Evolutionary conservation across 1,140 invertebrate species (phyloP), one percentile per base, ranked within the genome.

Genomic region (Drosophila santomea): DNA sequence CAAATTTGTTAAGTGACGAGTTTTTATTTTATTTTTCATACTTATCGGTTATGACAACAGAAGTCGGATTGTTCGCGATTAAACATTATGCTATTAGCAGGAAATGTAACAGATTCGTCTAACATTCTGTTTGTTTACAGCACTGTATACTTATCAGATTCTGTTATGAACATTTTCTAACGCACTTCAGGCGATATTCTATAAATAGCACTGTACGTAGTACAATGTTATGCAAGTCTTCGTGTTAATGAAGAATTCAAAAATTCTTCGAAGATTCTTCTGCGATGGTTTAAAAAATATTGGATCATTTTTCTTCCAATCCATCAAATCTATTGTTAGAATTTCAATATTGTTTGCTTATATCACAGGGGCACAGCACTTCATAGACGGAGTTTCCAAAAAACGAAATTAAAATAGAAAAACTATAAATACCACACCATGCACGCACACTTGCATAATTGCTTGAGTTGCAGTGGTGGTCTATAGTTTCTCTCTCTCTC

Each of bases 341-440:
- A 89, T 89, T 80, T 74, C 63, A 89, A 89, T 89, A 89, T 84
- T 88, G 84, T 76, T 89, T 74, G 80, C 23, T 64, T 55, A 25
- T 15, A 2, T 48, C 47, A 67, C 63, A 90, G 84, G 84, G 73
- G 80, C 74, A 4, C 84, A 89, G 84, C 67, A n/a, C 28, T 28
- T 10, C 8, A 7, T 20, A 78, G 63, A 14, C 14, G 55, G 58
- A 48, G 63, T 63, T 78, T 47, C 47, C 14, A 35, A 64, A 79
- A 63, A 41, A 32, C 1, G 36, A 48, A 14, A 38, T 32, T 25
- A 43, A 45, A 55, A 47, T 44, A 58, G 17, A 11, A 56, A 71
- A 47, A 59, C 44, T 60, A 63, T 44, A 35, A 39, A 39, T 14
- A 66, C 32, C 2, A 62, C 2, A 32, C n/a, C 5, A 35, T 7